phyloP scores from a whole-genome alignment of 1,140 invertebrate species.

The Drosophila pachea region DNA sequence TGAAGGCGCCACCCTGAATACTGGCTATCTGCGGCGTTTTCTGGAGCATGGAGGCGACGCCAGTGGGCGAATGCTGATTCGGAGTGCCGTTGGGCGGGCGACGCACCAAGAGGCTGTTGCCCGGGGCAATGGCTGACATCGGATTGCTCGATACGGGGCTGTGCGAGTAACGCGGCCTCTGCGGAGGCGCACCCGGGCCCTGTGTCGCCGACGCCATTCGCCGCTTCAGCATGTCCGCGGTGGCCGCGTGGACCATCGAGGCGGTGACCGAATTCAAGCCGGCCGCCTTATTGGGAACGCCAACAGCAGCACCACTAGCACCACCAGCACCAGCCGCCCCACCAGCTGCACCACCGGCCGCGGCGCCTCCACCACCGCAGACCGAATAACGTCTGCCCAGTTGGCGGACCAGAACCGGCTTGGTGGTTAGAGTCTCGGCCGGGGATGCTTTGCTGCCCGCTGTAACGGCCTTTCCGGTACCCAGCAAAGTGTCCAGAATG shows the following conservation, averaged over 20 bases:
- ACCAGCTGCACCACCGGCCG: not conserved
- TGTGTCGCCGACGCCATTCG: conserved; percentile 21
- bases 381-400: conserved; percentile 54
- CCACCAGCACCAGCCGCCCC: no score
- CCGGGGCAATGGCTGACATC: not conserved
- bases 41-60: conserved; percentile 12
- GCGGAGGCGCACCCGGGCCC: conserved; percentile 20
- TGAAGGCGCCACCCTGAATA: conserved; percentile 39
- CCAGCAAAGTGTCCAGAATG: no score
- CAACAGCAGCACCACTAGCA: not conserved
- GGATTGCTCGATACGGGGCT: not conserved
- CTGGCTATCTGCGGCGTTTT: conserved; percentile 51
- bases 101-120: conserved; percentile 36
- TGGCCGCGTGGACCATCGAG: not conserved
- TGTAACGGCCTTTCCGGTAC: no score
- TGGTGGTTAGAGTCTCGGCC: not conserved
- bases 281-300: no score
- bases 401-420: conserved; percentile 29
- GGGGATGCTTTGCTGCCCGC: not conserved
- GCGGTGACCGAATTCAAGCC: no score
- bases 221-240: conserved; percentile 40
- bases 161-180: conserved; percentile 48
- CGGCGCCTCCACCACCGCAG: conserved; percentile 36
- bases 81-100: not conserved
- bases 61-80: conserved; percentile 35